A percentile compares a stretch with the other conserved stretches of the same genome.
phyloP scores from a whole-genome alignment of 2,888 invertebrate species.

The Eupithecia tripunctaria region DNA sequence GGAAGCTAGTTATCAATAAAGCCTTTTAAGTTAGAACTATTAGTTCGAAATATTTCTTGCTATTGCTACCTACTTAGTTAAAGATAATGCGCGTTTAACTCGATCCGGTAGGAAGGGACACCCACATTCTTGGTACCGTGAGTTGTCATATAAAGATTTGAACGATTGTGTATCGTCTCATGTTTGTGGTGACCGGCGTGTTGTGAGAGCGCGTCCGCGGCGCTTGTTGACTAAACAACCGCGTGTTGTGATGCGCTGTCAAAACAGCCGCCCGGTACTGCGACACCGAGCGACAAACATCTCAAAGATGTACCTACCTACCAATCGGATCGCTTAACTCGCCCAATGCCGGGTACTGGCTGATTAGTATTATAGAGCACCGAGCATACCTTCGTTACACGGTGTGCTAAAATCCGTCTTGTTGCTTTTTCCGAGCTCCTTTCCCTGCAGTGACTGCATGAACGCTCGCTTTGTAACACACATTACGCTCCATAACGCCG shows the following conservation, averaged over 20 bases:
- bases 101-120: not conserved
- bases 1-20: not conserved
- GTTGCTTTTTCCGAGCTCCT: too few relatives aligned
- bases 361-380: too few relatives aligned
- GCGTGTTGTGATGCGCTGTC: conserved; percentile 50
- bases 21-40: not conserved
- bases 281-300: conserved; percentile 25
- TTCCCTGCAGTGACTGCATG: too few relatives aligned
- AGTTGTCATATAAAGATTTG: not conserved
- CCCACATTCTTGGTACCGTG: not conserved
- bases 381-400: too few relatives aligned
- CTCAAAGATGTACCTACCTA: not conserved
- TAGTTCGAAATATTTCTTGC: too few relatives aligned
- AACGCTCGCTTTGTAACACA: too few relatives aligned
- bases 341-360: too few relatives aligned
- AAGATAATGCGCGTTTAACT: not conserved
- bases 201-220: conserved; percentile 58
- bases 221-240: conserved; percentile 65
- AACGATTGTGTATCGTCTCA: not conserved
- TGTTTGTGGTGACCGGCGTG: conserved; percentile 35
- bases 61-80: not conserved
- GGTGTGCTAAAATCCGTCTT: too few relatives aligned
- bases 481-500: too few relatives aligned
- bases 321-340: too few relatives aligned
- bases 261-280: conserved; percentile 52